These are phyloP conservation scores for Cyclophora punctaria DNA, from an alignment of 2,888 invertebrate species.

Conservation along the genomic window DNA sequence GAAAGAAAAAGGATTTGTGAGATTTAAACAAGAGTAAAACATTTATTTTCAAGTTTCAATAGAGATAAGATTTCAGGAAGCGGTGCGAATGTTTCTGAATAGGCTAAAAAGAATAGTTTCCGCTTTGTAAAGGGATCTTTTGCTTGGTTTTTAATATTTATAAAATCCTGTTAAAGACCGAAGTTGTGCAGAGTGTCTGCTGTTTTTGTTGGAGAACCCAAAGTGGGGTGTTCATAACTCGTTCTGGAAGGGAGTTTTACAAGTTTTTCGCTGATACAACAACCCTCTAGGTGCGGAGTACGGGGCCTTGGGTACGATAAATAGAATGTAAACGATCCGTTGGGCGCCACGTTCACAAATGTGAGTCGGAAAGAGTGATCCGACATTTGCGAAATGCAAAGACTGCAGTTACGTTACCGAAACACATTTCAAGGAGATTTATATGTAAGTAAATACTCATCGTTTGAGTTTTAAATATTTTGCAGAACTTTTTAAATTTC, in stretches of 20 bases:
- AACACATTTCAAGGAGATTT: not conserved
- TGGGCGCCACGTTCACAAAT: constrained; percentile 25
- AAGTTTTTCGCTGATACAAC: constrained; percentile 61
- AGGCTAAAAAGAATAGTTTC: constrained; percentile 45
- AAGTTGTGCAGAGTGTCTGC: constrained; percentile 52
- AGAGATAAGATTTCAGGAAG: constrained; percentile 25
- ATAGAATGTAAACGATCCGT: constrained; percentile 36
- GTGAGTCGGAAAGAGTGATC: constrained; percentile 21
- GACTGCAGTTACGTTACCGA: constrained; percentile 18
- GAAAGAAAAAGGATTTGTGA: not conserved
- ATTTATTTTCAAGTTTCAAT: constrained; percentile 17
- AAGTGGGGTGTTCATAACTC: constrained; percentile 69
- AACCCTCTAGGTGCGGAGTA: constrained; percentile 25
- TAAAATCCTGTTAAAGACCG: constrained; percentile 53
- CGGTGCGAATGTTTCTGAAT: constrained; percentile 40
- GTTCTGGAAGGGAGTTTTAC: constrained; percentile 55
- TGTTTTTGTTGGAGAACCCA: constrained; percentile 48
- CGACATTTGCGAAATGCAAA: constrained; percentile 22
- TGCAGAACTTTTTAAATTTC: too few relatives aligned
- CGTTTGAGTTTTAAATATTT: too few relatives aligned
- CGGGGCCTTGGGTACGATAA: constrained; percentile 25
- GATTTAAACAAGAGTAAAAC: constrained; percentile 6
- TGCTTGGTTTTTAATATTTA: constrained; percentile 60
- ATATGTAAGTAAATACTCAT: too few relatives aligned
- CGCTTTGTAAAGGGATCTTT: constrained; percentile 38